These are phyloP conservation scores for Nemoura dubitans DNA, from an alignment of 2,888 invertebrate species.

Conservation along the genomic window DNA sequence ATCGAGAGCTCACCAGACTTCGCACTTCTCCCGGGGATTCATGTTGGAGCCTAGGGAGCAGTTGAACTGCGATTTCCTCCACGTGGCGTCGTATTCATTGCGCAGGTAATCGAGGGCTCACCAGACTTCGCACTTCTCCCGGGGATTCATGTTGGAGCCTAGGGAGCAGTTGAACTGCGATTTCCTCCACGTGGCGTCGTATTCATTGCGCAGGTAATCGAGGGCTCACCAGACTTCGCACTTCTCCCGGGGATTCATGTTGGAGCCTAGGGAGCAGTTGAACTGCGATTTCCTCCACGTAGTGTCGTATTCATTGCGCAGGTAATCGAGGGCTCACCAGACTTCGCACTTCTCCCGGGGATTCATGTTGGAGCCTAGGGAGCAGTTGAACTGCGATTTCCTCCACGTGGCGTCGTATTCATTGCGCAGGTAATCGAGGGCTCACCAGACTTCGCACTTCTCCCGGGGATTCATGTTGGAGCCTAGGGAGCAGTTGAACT, in stretches of 20 bases:
- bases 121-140: conserved; percentile 89
- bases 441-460: conserved; percentile 91
- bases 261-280: conserved; percentile 75
- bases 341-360: conserved; percentile 86
- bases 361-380: conserved; percentile 82
- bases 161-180: conserved; percentile 76
- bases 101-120: conserved; percentile 63
- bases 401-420: neutral
- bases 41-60: conserved; percentile 79
- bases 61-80: conserved; percentile 67
- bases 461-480: conserved; percentile 84
- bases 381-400: conserved; percentile 74
- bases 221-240: conserved; percentile 92
- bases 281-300: conserved; percentile 64
- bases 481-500: conserved; percentile 78
- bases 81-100: neutral
- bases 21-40: conserved; percentile 87
- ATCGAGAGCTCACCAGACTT: conserved; percentile 90
- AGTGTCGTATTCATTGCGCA: neutral
- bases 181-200: neutral
- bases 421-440: neutral
- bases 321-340: conserved; percentile 78
- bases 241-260: conserved; percentile 86
- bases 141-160: conserved; percentile 86
- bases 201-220: neutral